Evolutionary conservation across 2,888 invertebrate genomes (phyloP).

Genomic region (Dusona sp.): DNA sequence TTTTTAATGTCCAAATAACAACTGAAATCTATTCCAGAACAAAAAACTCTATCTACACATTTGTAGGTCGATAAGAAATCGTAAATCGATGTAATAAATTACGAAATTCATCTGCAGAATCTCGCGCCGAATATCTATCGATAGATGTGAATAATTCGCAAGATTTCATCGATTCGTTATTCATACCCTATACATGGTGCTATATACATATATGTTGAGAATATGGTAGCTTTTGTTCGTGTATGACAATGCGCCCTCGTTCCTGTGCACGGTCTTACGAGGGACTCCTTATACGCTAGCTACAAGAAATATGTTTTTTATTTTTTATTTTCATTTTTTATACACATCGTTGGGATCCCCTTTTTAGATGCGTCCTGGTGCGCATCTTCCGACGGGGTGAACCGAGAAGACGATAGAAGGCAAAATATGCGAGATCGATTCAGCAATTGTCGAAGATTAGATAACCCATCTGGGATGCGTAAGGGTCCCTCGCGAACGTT

Average conservation of each 20-base stretch:
- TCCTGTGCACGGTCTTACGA: conserved; percentile 15
- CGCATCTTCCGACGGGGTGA: conserved; percentile 53
- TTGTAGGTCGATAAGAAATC: conserved; percentile 3
- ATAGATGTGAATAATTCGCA: conserved; percentile 60
- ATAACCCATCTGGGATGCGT: conserved; percentile 65
- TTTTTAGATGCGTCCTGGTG: conserved; percentile 55
- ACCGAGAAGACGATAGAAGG: conserved; percentile 37
- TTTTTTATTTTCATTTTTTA: conserved; percentile 15
- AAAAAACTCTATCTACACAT: not conserved
- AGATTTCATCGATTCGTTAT: conserved; percentile 64
- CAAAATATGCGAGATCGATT: conserved; percentile 68
- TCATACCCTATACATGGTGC: conserved; percentile 19
- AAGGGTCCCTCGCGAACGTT: conserved; percentile 48
- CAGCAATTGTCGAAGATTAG: conserved; percentile 69
- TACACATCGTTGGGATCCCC: conserved; percentile 39
- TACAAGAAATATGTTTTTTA: conserved; percentile 38
- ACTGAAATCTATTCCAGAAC: not conserved
- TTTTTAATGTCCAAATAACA: not conserved
- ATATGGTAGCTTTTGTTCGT: conserved; percentile 64
- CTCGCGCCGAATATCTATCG: conserved; percentile 55
- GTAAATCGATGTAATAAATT: conserved; percentile 15
- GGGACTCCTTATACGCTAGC: conserved; percentile 56
- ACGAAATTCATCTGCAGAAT: conserved; percentile 28
- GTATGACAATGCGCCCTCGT: conserved; percentile 58
- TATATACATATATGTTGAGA: conserved; percentile 3